These are phyloP conservation scores for Gymnosoma rotundatum DNA, from an alignment of 2,888 invertebrate species.

Conservation along the genomic window DNA sequence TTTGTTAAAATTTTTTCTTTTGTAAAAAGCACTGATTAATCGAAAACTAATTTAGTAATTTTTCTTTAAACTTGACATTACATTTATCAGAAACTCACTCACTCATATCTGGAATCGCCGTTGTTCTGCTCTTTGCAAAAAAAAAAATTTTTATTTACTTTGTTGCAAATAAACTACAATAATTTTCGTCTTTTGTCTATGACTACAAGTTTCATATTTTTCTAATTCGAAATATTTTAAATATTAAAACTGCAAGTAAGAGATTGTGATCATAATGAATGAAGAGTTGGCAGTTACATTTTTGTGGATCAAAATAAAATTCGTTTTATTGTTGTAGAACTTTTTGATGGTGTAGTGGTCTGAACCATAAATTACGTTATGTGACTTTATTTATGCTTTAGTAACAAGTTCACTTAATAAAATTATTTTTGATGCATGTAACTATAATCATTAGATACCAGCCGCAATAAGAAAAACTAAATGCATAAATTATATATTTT, in stretches of 20 bases:
- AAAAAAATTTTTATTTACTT: too few species aligned
- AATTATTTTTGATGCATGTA: slow-evolving; percentile 51
- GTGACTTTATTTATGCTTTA: slow-evolving; percentile 52
- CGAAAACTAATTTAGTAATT: too few species aligned
- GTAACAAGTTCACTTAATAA: slow-evolving; percentile 61
- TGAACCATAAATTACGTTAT: slow-evolving; percentile 45
- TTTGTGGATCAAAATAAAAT: background rate
- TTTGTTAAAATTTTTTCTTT: too few species aligned
- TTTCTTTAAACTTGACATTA: too few species aligned
- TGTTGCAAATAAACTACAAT: too few species aligned
- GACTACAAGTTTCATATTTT: too few species aligned
- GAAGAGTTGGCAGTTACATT: background rate
- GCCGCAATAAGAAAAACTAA: slow-evolving; percentile 45
- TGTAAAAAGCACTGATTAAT: too few species aligned
- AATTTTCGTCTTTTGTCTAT: too few species aligned
- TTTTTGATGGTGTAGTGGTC: background rate
- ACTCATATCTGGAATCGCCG: too few species aligned
- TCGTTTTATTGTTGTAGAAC: background rate
- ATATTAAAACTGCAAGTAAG: background rate
- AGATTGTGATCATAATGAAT: background rate
- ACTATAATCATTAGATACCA: slow-evolving; percentile 55
- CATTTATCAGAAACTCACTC: too few species aligned
- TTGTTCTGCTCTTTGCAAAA: too few species aligned
- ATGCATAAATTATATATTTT: slow-evolving; percentile 55
- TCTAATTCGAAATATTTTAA: too few species aligned